Evolutionary conservation across 2,113 vertebrate species (phyloP), one percentile per base, ranked within the genome.

Genomic region (Vicugna pacos): DNA sequence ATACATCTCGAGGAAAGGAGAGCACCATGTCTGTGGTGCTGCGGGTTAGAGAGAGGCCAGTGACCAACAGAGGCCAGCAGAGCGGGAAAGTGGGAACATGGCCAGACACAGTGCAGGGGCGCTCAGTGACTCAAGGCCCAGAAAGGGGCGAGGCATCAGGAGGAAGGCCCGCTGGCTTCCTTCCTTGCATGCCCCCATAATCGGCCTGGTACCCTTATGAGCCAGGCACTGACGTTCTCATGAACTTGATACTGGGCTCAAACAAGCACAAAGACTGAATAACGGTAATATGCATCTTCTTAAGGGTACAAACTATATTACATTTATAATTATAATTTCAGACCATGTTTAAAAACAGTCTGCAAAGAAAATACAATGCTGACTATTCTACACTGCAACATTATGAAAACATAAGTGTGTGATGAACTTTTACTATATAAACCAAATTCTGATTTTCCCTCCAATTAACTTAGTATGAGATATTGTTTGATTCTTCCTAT

Each of bases 231-330:
- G 28, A 94, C 12, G 38, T 82, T 89, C 32, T 93, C 75, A 94
- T 84, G 69, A 85, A 86, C 9, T 54, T 14, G 52, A 89, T 48
- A 50, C 16, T 60, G 70, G 60, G 54, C 89, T 89, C 28, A 84
- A 89, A 89, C 0, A 91, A 35, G 69, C 60, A 96, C 64, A 94
- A 89, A 97, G 38, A 91, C 35, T 70, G 48, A 96, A 80, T 88
- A 69, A 82, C 20, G 35, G 89, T 30, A 84, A 89, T 35, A 94
- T 32, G 28, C 38, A 79, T 80, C 91, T 65, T 93, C 22, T 52
- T 70, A 95, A 87, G 80, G 72, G 67, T 87, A 89, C 6, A 88
- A 77, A 62, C 9, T 13, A 0, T 50, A 82, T 60, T 76, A 60
- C 24, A 86, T 35, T 16, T 77, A 58, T 90, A 97, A 73, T 62